Evolutionary conservation across 2,888 invertebrate genomes (phyloP).

Genomic region (Seladonia tumulorum): DNA sequence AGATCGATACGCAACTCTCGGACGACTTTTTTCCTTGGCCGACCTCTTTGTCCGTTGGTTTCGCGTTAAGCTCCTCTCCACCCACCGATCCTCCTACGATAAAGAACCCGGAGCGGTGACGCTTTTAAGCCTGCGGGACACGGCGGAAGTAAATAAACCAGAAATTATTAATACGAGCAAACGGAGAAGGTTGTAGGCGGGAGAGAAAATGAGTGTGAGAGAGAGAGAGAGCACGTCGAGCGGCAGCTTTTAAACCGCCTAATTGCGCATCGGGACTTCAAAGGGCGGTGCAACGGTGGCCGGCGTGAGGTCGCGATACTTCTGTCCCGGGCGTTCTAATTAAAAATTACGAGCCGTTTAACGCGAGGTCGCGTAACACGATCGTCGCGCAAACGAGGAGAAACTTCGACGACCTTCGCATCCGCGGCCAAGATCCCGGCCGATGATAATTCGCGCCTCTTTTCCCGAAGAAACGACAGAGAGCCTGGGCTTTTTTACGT

Average conservation of each 20-base stretch:
- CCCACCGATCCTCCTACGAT: constrained; percentile 2
- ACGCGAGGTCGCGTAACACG: constrained; percentile 11
- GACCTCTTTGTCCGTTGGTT: constrained; percentile 4
- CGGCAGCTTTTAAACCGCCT: constrained; percentile 25
- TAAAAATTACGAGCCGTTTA: constrained; percentile 49
- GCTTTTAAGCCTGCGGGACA: background rate
- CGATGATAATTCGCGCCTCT: constrained; percentile 4
- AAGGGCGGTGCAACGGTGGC: constrained; percentile 18
- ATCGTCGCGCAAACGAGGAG: constrained; percentile 14
- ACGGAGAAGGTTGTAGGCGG: background rate
- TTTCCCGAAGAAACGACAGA: constrained; percentile 7
- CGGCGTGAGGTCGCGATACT: constrained; percentile 8
- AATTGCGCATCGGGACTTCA: constrained; percentile 44
- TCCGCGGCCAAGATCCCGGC: constrained; percentile 4
- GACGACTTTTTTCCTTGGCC: background rate
- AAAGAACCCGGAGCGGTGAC: background rate
- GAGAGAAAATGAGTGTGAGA: too few species aligned
- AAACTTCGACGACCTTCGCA: constrained; percentile 18
- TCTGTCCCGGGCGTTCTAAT: constrained; percentile 37
- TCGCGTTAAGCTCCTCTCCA: constrained; percentile 12
- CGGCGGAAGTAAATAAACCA: constrained; percentile 15
- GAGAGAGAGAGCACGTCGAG: background rate
- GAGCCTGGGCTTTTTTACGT: background rate
- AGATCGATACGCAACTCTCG: constrained; percentile 7
- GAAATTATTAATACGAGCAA: constrained; percentile 7